Conservation (phyloP, 2,797 vertebrate species). For the Hippocampus kuda region DNA sequence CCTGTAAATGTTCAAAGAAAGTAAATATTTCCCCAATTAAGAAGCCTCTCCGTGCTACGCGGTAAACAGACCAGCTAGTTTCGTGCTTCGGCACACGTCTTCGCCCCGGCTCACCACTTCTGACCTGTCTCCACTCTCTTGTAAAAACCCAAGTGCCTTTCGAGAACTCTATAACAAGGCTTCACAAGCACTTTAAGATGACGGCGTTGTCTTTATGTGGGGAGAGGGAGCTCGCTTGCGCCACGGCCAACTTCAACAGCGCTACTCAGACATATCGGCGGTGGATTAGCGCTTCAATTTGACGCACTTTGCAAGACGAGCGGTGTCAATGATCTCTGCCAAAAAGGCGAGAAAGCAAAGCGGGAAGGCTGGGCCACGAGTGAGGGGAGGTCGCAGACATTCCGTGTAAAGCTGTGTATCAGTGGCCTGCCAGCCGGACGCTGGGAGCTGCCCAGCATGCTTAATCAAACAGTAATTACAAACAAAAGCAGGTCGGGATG, state of each 20-base stretch:
- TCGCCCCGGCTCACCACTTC: slow-evolving; percentile 21
- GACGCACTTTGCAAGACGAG: slow-evolving; percentile 25
- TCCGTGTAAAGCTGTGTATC: slow-evolving; percentile 64
- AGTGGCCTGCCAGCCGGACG: slow-evolving; percentile 53
- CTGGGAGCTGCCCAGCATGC: slow-evolving; percentile 65
- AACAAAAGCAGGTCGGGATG: slow-evolving; percentile 66
- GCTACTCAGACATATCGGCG: slow-evolving; percentile 11
- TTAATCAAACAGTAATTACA: slow-evolving; percentile 75
- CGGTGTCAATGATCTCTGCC: slow-evolving; percentile 25
- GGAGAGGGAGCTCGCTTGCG: slow-evolving; percentile 33
- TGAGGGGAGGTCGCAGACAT: slow-evolving; percentile 54
- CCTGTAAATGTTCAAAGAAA: slow-evolving; percentile 28
- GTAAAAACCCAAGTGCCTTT: slow-evolving; percentile 61
- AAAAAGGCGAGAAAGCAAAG: slow-evolving; percentile 34
- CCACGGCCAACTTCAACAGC: slow-evolving; percentile 17
- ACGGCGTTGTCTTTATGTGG: slow-evolving; percentile 61
- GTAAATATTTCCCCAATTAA: slow-evolving; percentile 36
- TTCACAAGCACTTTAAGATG: slow-evolving; percentile 66
- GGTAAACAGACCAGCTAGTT: slow-evolving; percentile 30
- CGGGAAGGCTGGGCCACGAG: slow-evolving; percentile 38
- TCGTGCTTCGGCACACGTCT: slow-evolving; percentile 16
- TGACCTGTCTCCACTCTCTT: slow-evolving; percentile 54
- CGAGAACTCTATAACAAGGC: slow-evolving; percentile 64
- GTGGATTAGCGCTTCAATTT: slow-evolving; percentile 19
- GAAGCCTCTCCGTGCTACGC: slow-evolving; percentile 31